phyloP scores from a whole-genome alignment of 2,888 invertebrate genomes.

The Drymonia ruficornis region DNA sequence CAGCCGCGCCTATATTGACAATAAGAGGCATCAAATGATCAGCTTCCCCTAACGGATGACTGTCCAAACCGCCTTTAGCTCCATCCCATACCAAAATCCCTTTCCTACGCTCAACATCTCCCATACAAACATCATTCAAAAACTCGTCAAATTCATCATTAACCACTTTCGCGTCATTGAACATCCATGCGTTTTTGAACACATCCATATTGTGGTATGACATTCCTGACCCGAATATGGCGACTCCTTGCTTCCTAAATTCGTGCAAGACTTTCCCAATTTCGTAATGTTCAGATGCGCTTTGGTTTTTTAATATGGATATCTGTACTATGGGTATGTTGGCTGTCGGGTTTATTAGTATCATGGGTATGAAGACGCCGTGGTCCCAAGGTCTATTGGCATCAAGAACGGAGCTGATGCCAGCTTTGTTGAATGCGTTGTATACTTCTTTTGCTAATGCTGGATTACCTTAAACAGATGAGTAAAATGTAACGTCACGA shows the following conservation, averaged over 20 bases:
- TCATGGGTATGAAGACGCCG: constrained; percentile 62
- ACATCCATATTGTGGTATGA: constrained; percentile 41
- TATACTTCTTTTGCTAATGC: constrained; percentile 47
- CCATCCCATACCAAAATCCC: constrained; percentile 43
- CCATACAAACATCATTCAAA: constrained; percentile 26
- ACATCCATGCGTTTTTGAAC: constrained; percentile 11
- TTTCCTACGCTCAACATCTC: constrained; percentile 45
- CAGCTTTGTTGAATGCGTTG: constrained; percentile 45
- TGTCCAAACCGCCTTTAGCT: constrained; percentile 34
- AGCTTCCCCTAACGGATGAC: constrained; percentile 49
- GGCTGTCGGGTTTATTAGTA: constrained; percentile 55
- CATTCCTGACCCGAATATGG: constrained; percentile 57
- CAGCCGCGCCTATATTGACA: constrained; percentile 52
- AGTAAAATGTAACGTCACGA: too few species aligned
- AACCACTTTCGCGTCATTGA: constrained; percentile 7
- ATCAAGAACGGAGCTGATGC: constrained; percentile 45
- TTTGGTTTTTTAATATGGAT: constrained; percentile 52
- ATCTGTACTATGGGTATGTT: constrained; percentile 57
- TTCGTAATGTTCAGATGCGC: constrained; percentile 47
- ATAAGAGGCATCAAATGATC: constrained; percentile 61
- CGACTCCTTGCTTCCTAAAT: constrained; percentile 51
- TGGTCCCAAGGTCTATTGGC: constrained; percentile 59
- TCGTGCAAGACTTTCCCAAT: constrained; percentile 49
- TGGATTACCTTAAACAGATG: constrained; percentile 40
- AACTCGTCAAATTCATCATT: constrained; percentile 30